Base-by-base conservation (phyloP, 2,113 vertebrate species). In the Pycnonotus jocosus region DNA sequence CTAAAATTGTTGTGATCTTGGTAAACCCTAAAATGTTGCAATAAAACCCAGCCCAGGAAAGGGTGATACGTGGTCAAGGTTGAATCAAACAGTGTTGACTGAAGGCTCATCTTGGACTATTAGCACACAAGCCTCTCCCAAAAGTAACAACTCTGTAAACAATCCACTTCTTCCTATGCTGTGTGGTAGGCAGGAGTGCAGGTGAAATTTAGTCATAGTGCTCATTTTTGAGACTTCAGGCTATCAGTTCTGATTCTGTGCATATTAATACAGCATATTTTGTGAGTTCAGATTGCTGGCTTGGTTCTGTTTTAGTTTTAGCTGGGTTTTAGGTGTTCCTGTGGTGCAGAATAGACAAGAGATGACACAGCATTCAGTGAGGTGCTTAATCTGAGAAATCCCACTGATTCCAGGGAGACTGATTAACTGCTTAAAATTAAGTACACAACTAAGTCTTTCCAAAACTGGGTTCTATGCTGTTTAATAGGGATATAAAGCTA, bases 11-110 rank as follows among this genome's bases (percentile, higher is more conserved):
- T 90, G 62, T 51, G 70, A 85, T 77, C 37, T 60, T 85, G 79
- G 62, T 64, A 91, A 94, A 92, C 35, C 54, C 51, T 74, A 71
- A 72, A 83, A 58, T 92, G 88, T 91, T 93, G 93, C 78, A 89
- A 94, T 95, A 73, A 88, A 81, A 86, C 62, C 91, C 58, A 85
- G 27, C 58, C 66, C 81, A 82, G 82, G 91, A 95, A 85, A 88
- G 84, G 54, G 54, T 51, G 54, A 88, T 95, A 54, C 72, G 78
- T 89, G 84, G 81, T 87, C 84, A n/a, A 79, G 61, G 64, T 81
- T 84, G 80, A 91, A 83, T 78, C 73, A 37, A 80, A 12, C 22
- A 12, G 25, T 93, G 68, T 86, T 90, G 86, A 45, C 82, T 35
- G 38, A 66, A 89, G 38, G 56, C 48, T 88, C 76, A 31, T 62